Conservation (phyloP, 2,113 vertebrate species). For the Anoura caudifer region DNA sequence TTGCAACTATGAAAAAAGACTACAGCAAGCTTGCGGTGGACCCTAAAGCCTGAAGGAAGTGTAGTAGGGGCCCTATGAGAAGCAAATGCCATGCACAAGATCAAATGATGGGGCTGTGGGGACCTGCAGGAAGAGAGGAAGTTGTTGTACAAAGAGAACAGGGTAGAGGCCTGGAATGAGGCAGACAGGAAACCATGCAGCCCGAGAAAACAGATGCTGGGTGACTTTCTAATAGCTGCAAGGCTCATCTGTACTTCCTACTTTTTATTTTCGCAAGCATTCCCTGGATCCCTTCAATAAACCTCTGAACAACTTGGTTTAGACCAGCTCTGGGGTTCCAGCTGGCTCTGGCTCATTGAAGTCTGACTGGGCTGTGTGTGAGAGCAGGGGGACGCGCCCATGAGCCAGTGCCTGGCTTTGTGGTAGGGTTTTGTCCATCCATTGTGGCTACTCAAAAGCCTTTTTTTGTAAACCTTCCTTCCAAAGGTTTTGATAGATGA, state of each 20-base stretch:
- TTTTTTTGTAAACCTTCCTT: not conserved
- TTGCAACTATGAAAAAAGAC: not conserved
- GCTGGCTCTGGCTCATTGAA: not conserved
- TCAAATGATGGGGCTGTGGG: not conserved
- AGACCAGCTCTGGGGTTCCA: not conserved
- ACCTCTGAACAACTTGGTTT: not conserved
- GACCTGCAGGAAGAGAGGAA: not conserved
- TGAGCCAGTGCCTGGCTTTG: not conserved
- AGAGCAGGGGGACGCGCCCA: not conserved
- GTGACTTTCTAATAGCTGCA: not conserved
- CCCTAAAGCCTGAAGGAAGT: not conserved
- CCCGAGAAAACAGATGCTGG: not conserved
- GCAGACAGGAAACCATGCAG: not conserved
- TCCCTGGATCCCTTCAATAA: not conserved
- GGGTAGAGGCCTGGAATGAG: too few relatives aligned
- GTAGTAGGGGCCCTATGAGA: not conserved
- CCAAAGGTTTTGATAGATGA: not conserved
- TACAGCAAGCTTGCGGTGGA: not conserved
- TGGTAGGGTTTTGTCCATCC: not conserved
- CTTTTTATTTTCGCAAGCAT: not conserved
- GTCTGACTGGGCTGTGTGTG: not conserved
- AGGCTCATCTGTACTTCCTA: not conserved
- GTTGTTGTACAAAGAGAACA: not conserved
- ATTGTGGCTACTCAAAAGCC: not conserved
- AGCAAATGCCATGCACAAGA: not conserved